Evolutionary conservation across 92 coral and sea anemone genomes (phyloP).

Genomic region (Zoanthus sansibaricus): DNA sequence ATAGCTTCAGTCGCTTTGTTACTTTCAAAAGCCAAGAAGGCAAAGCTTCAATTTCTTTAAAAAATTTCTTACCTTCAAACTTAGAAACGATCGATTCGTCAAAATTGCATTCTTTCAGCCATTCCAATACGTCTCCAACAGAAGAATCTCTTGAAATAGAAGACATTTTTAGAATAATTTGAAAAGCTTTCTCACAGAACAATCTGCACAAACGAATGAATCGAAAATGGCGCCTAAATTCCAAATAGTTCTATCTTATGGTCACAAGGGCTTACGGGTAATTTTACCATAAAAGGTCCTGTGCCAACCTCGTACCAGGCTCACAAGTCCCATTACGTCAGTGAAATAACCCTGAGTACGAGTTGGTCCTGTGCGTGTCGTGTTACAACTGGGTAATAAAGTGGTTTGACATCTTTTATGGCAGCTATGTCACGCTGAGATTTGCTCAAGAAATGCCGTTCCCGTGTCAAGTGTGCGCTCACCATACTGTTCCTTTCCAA

Average conservation of each 20-base stretch:
- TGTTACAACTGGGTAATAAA: background rate
- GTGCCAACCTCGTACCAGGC: too few relatives aligned
- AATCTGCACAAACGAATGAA: background rate
- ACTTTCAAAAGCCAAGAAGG: background rate
- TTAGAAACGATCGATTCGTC: conserved; percentile 26
- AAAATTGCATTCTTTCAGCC: conserved; percentile 47
- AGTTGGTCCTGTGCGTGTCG: background rate
- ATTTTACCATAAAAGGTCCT: too few relatives aligned
- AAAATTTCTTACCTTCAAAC: conserved; percentile 47
- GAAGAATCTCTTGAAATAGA: conserved; percentile 11
- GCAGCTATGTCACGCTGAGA: background rate
- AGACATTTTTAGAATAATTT: background rate
- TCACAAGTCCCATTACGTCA: too few relatives aligned
- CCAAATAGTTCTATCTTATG: background rate
- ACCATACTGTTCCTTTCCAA: conserved; percentile 33
- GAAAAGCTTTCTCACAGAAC: background rate
- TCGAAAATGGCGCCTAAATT: background rate
- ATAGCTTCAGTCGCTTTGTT: background rate
- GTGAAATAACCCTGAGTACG: too few relatives aligned
- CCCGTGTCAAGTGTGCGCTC: conserved; percentile 53
- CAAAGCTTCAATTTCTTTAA: background rate
- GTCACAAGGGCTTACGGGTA: background rate
- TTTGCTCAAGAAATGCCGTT: conserved; percentile 15
- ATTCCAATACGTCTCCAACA: conserved; percentile 41
- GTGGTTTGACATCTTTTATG: conserved; percentile 3